Percentiles rank a stretch among this genome's conserved stretches.
These are phyloP conservation scores for Dallia pectoralis DNA, from an alignment of 2,797 vertebrate species.

Conservation along the genomic window DNA sequence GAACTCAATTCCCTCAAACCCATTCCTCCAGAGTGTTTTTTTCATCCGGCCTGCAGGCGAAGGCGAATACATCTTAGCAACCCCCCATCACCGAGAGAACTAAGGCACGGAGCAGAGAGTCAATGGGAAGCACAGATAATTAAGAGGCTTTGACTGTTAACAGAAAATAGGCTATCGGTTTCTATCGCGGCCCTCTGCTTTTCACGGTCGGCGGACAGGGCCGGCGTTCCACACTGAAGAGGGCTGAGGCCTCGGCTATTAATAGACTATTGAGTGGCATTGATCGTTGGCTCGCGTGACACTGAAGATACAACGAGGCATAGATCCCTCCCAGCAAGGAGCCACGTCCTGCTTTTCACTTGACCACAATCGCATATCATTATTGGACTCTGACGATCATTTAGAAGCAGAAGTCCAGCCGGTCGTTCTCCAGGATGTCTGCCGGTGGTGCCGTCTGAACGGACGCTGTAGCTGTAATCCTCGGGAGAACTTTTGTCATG, in stretches of 20 bases:
- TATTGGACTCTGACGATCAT: constrained; percentile 69
- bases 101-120: constrained; percentile 63
- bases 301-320: constrained; percentile 81
- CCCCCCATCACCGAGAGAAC: constrained; percentile 58
- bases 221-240: constrained; percentile 69
- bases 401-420: constrained; percentile 20
- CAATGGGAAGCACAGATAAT: constrained; percentile 83
- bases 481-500: constrained; percentile 66
- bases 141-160: constrained; percentile 82
- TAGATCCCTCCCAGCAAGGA: constrained; percentile 72
- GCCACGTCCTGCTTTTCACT: constrained; percentile 73
- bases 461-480: constrained; percentile 67
- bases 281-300: constrained; percentile 77
- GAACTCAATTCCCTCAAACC: constrained; percentile 55
- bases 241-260: constrained; percentile 75
- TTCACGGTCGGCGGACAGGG: constrained; percentile 70
- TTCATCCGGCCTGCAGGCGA: constrained; percentile 27
- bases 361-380: constrained; percentile 81
- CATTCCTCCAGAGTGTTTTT: constrained; percentile 56
- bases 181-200: constrained; percentile 74
- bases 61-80: constrained; percentile 56
- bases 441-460: constrained; percentile 56
- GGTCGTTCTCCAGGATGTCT: constrained; percentile 48
- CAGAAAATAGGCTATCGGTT: constrained; percentile 77
- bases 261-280: constrained; percentile 85